A percentile compares a stretch with the other conserved stretches of the same genome.
phyloP scores from a whole-genome alignment of 2,888 invertebrate species.

The Erebia palarica region DNA sequence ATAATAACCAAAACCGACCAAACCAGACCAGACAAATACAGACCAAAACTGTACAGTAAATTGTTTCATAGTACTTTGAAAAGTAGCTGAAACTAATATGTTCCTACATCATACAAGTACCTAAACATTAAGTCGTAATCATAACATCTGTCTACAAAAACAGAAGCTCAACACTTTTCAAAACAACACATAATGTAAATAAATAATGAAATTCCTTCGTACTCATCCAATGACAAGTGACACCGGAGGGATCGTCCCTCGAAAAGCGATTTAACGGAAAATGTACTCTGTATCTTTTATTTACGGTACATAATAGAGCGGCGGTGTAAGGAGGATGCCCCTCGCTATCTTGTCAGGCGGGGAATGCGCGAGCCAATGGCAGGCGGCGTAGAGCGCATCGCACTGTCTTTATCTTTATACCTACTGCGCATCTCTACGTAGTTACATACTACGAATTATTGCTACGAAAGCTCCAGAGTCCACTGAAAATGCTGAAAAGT shows the following conservation, averaged over 20 bases:
- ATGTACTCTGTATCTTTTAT: constrained; percentile 44
- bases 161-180: constrained; percentile 35
- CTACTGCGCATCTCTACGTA: constrained; percentile 66
- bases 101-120: background rate
- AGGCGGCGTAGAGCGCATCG: constrained; percentile 68
- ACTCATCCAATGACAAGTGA: constrained; percentile 80
- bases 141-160: constrained; percentile 21
- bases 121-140: background rate
- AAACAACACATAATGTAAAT: constrained; percentile 58
- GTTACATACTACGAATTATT: constrained; percentile 9
- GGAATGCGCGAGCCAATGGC: constrained; percentile 76
- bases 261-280: constrained; percentile 44
- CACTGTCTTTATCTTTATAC: constrained; percentile 69
- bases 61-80: too few species aligned
- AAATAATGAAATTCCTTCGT: constrained; percentile 73
- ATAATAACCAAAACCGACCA: too few species aligned
- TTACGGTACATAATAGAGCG: constrained; percentile 48
- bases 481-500: constrained; percentile 11
- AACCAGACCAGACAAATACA: too few species aligned
- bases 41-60: too few species aligned
- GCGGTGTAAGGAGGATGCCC: constrained; percentile 68
- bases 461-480: constrained; percentile 11
- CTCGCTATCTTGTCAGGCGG: constrained; percentile 80
- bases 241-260: constrained; percentile 77
- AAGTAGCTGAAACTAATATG: background rate